These are phyloP conservation scores for Lacerta agilis DNA, from an alignment of 2,797 vertebrate genomes.

Conservation along the genomic window DNA sequence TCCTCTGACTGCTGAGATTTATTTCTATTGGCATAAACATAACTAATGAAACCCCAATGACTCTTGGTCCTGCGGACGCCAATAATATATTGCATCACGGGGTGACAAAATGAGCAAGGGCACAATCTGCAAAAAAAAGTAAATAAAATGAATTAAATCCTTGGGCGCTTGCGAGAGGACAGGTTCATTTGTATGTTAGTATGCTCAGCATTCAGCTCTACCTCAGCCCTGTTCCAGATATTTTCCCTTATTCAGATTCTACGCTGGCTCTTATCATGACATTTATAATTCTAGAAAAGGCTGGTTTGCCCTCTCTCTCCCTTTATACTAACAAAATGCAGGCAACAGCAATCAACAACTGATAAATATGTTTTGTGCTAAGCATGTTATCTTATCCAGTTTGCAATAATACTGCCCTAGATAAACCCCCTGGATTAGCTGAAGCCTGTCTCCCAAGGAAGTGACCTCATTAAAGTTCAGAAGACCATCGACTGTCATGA, in stretches of 20 bases:
- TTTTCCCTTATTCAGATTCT: slow-evolving; percentile 54
- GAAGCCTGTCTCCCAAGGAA: slow-evolving; percentile 56
- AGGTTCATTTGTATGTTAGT: slow-evolving; percentile 54
- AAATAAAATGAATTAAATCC: slow-evolving; percentile 54
- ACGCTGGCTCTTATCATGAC: slow-evolving; percentile 28
- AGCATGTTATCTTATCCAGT: slow-evolving; percentile 64
- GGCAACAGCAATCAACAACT: slow-evolving; percentile 57
- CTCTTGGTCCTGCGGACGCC: slow-evolving; percentile 67
- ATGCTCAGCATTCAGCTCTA: slow-evolving; percentile 38
- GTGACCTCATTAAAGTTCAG: slow-evolving; percentile 71
- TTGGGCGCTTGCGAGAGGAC: slow-evolving; percentile 42
- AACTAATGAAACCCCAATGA: slow-evolving; percentile 73
- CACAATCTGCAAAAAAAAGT: slow-evolving; percentile 59
- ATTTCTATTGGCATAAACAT: slow-evolving; percentile 78
- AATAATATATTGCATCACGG: slow-evolving; percentile 69
- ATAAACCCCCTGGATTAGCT: slow-evolving; percentile 66
- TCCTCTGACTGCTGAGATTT: slow-evolving; percentile 59
- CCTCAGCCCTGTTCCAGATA: slow-evolving; percentile 47
- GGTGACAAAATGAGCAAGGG: slow-evolving; percentile 64
- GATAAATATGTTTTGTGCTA: slow-evolving; percentile 59
- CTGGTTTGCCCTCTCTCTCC: slow-evolving; percentile 55
- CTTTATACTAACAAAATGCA: slow-evolving; percentile 57
- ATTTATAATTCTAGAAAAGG: slow-evolving; percentile 60
- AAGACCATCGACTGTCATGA: slow-evolving; percentile 50
- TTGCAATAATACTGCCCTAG: slow-evolving; percentile 63